Conservation (phyloP, 2,797 vertebrate genomes). For the Phalloptychus januarius region DNA sequence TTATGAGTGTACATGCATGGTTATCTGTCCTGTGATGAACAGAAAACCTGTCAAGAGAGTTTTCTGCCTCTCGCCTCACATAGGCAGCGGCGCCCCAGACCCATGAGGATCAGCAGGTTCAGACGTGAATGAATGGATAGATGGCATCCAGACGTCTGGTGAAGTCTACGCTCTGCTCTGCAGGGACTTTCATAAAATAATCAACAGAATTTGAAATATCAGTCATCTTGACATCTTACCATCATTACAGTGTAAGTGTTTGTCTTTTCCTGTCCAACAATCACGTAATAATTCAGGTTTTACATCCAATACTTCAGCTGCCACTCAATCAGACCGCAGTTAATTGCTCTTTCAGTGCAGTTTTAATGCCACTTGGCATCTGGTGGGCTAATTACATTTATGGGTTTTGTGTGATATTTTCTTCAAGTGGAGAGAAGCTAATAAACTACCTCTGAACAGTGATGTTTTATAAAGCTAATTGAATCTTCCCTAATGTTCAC, state of each 20-base stretch:
- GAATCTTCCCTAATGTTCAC: conserved; percentile 24
- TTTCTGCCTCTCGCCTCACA: neutral
- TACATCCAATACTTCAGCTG: conserved; percentile 27
- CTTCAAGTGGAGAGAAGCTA: conserved; percentile 41
- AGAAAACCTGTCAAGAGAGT: neutral
- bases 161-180: neutral
- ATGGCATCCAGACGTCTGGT: neutral
- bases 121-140: neutral
- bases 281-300: conserved; percentile 5
- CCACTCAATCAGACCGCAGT: conserved; percentile 44
- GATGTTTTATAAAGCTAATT: conserved; percentile 34
- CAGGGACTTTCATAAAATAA: neutral
- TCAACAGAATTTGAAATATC: neutral
- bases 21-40: neutral
- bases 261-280: neutral
- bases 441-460: conserved; percentile 41
- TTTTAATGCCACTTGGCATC: conserved; percentile 45
- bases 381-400: conserved; percentile 55
- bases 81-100: neutral
- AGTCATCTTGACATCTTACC: neutral
- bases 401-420: conserved; percentile 28
- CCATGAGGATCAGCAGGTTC: neutral
- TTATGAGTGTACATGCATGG: neutral
- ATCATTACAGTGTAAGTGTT: neutral
- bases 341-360: conserved; percentile 56